These are phyloP conservation scores for Pseudomyrmex sp. DNA, from an alignment of 1,140 invertebrate genomes.

Conservation along the genomic window DNA sequence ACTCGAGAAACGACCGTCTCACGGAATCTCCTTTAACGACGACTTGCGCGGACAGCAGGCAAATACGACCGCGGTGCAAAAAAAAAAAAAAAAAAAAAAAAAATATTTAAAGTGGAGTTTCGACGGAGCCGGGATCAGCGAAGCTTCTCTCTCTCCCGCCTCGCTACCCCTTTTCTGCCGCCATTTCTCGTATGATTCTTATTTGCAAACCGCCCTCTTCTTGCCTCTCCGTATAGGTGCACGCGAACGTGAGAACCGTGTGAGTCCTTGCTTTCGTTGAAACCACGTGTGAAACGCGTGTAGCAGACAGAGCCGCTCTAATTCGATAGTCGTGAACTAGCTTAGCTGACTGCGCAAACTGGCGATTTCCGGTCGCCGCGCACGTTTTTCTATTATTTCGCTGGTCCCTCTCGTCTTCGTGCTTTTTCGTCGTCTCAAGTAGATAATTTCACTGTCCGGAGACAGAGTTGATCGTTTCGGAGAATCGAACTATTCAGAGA, in stretches of 20 bases:
- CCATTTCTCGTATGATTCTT: constrained; percentile 44
- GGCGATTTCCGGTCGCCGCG: constrained; percentile 33
- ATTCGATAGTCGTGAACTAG: constrained; percentile 50
- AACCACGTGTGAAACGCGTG: constrained; percentile 48
- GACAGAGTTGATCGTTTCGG: constrained; percentile 5
- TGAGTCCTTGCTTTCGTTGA: constrained; percentile 27
- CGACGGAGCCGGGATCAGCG: constrained; percentile 6
- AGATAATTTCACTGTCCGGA: constrained; percentile 24
- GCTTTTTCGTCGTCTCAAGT: constrained; percentile 6
- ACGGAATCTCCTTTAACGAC: constrained; percentile 59
- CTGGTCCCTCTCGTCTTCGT: constrained; percentile 3
- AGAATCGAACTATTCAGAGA: constrained; percentile 11
- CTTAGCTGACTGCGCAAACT: constrained; percentile 31
- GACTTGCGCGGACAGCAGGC: constrained; percentile 66
- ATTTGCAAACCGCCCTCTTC: constrained; percentile 62
- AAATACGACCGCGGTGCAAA: constrained; percentile 49
- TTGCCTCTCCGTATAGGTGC: constrained; percentile 41
- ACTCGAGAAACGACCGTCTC: neutral
- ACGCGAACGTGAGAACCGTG: constrained; percentile 76
- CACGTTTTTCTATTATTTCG: constrained; percentile 28
- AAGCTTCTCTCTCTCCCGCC: neutral
- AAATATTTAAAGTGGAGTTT: neutral
- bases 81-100: constrained; percentile 14
- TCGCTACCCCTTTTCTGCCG: neutral
- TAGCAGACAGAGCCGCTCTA: constrained; percentile 18